These are phyloP conservation scores for Lamellibrachia columna DNA, from an alignment of 2,888 invertebrate genomes.

Conservation along the genomic window DNA sequence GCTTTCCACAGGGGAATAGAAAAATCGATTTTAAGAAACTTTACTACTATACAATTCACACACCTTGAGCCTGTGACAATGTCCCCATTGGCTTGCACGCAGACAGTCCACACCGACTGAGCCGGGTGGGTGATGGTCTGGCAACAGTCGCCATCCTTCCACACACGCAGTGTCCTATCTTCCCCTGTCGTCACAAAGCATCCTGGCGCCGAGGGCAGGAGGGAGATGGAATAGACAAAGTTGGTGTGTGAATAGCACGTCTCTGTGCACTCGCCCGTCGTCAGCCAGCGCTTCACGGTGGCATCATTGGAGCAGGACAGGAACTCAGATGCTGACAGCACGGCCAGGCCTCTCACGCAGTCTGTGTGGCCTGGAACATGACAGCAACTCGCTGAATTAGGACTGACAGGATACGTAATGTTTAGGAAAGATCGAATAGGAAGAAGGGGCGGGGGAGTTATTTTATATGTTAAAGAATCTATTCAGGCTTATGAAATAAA, in stretches of 20 bases:
- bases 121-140: conserved; percentile 82
- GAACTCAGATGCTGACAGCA: conserved; percentile 75
- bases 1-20: no score
- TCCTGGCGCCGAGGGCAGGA: conserved; percentile 69
- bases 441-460: no score
- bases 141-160: conserved; percentile 52
- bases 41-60: neutral
- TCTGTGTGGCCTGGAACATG: conserved; percentile 81
- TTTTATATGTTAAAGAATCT: no score
- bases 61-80: conserved; percentile 82
- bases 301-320: conserved; percentile 94
- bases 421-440: no score
- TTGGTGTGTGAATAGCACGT: conserved; percentile 73
- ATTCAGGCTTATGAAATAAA: no score
- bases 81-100: conserved; percentile 85
- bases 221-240: conserved; percentile 78
- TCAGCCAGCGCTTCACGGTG: conserved; percentile 83
- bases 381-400: no score
- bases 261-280: conserved; percentile 75
- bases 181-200: conserved; percentile 80
- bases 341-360: conserved; percentile 84
- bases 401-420: no score
- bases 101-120: conserved; percentile 89
- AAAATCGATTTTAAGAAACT: no score
- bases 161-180: conserved; percentile 81